Conservation (phyloP, 2,113 vertebrate genomes). For the Seriola dumerili region DNA sequence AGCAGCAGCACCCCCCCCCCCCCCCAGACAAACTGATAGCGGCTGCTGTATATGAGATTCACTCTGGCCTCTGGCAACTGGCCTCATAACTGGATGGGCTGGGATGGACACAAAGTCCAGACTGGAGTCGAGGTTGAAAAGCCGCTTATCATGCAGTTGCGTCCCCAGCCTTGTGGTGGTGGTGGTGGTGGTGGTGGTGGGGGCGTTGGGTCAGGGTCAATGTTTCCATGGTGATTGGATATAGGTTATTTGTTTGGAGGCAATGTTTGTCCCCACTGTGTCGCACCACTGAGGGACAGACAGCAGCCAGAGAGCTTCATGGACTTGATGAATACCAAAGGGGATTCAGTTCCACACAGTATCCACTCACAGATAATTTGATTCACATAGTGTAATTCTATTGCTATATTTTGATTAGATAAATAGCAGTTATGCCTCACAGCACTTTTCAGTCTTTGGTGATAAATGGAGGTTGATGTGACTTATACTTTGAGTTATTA, state of each 20-base stretch:
- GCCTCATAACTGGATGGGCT: slow-evolving; percentile 53
- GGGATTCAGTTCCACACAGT: slow-evolving; percentile 18
- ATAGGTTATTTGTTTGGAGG: slow-evolving; percentile 55
- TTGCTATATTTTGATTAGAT: slow-evolving; percentile 37
- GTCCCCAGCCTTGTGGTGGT: slow-evolving; percentile 10
- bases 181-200: background rate
- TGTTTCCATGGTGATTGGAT: slow-evolving; percentile 47
- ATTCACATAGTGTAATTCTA: slow-evolving; percentile 23
- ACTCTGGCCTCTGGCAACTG: slow-evolving; percentile 59
- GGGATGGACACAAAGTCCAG: slow-evolving; percentile 42
- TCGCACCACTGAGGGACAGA: slow-evolving; percentile 25
- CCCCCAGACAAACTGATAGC: slow-evolving; percentile 49
- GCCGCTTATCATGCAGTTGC: slow-evolving; percentile 56
- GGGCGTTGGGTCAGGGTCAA: slow-evolving; percentile 30
- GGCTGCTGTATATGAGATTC: slow-evolving; percentile 61
- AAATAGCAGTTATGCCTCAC: slow-evolving; percentile 16
- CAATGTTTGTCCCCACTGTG: slow-evolving; percentile 26
- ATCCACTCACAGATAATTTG: slow-evolving; percentile 32
- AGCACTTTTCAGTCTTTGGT: slow-evolving; percentile 13
- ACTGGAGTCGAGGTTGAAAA: slow-evolving; percentile 52
- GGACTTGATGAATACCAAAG: background rate
- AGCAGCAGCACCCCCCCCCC: background rate
- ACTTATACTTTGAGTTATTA: background rate
- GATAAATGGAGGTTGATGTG: background rate
- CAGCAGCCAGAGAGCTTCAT: slow-evolving; percentile 17